Conservation (phyloP, 2,113 vertebrate genomes). For the Heliornis fulica region DNA sequence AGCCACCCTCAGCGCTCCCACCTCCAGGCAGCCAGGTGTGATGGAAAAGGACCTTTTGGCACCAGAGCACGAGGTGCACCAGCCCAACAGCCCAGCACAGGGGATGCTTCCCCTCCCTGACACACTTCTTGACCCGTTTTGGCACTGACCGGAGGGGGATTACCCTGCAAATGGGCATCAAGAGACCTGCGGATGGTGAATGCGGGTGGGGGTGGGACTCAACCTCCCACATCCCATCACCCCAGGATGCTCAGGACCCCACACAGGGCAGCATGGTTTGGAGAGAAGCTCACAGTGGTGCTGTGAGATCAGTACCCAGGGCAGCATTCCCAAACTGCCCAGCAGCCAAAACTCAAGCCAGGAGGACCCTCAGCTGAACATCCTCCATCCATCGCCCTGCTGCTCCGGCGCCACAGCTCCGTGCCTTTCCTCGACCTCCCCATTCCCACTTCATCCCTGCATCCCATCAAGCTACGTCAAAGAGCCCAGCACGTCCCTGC, state of each 20-base stretch:
- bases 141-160: background rate
- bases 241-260: background rate
- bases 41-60: background rate
- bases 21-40: too few species aligned
- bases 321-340: background rate
- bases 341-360: background rate
- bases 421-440: background rate
- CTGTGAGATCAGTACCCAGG: fast-evolving
- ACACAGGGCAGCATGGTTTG: fast-evolving
- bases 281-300: background rate
- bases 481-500: background rate
- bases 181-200: background rate
- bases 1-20: background rate
- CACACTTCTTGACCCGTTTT: background rate
- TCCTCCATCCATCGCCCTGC: fast-evolving
- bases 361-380: background rate
- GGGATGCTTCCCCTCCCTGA: background rate
- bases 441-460: background rate
- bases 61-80: background rate
- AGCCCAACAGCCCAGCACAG: background rate
- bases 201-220: fast-evolving
- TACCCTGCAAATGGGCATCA: background rate
- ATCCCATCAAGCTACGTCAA: background rate
- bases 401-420: background rate
- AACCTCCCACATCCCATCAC: background rate